These are phyloP conservation scores for Tenthredo notha DNA, from an alignment of 2,888 invertebrate genomes.

Conservation along the genomic window DNA sequence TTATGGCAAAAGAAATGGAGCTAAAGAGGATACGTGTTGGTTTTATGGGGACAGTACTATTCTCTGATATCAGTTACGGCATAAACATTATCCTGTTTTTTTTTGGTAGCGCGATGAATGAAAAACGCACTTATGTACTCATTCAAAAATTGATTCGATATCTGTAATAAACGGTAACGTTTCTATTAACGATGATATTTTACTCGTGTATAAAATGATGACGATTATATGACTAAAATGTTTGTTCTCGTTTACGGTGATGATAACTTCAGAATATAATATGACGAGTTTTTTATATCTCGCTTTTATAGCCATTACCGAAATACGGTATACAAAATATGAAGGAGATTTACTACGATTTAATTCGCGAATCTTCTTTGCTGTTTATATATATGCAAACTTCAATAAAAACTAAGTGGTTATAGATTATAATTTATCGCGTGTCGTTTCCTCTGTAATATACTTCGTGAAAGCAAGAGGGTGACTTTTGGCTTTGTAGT, in stretches of 20 bases:
- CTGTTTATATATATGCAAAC: background rate
- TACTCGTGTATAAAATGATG: background rate
- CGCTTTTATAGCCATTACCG: background rate
- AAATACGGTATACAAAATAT: background rate
- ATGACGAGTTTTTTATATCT: background rate
- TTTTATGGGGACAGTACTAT: background rate
- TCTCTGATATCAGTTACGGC: background rate
- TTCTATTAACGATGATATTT: background rate
- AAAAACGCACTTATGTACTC: background rate
- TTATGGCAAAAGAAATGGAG: background rate
- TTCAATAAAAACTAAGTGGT: constrained; percentile 12
- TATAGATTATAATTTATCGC: constrained; percentile 21
- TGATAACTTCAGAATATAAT: background rate
- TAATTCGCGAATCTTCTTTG: background rate
- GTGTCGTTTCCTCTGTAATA: background rate
- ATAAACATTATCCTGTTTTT: background rate
- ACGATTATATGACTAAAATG: background rate
- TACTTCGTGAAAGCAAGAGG: background rate
- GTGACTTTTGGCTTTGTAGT: background rate
- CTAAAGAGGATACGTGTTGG: background rate
- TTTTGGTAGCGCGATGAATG: background rate
- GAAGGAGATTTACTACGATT: background rate
- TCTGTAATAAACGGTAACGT: background rate
- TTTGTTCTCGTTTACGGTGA: background rate
- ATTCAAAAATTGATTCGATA: background rate